Evolutionary conservation across 2,888 invertebrate genomes (phyloP), one percentile per base, ranked within the genome.

Genomic region (Mellilla xanthometata): DNA sequence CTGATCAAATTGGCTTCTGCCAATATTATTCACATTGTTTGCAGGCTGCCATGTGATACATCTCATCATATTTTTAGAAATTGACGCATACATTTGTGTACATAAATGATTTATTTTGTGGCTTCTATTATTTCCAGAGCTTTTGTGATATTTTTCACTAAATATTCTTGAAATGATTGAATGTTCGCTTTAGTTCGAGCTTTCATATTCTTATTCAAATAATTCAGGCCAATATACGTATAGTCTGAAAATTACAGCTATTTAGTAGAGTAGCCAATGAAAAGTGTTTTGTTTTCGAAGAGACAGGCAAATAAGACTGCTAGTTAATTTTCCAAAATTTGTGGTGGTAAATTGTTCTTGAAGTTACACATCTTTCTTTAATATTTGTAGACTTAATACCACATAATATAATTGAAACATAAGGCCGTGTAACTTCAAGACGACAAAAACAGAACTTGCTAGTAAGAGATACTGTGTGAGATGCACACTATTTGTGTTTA

Each of bases 251-350:
- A 27, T 31, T 29, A 34, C 35, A 39, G 36, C 38, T 48, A 11
- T 42, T 38, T 9, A 2, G 38, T 47, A 47, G 40, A 32, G 1
- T 35, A 46, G 35, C 13, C 10, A 4, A 27, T 35, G 10, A 34
- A 12, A 19, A 10, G 22, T 43, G 23, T 34, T 40, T 52, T 49
- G 32, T 32, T 50, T 52, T 47, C 24, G 26, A 45, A 26, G 9
- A 43, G 31, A 45, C 28, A 42, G 26, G 50, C 48, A 48, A 32
- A 12, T 38, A 41, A 46, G 40, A 53, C 34, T 52, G 48, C 53
- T 48, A 43, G 33, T 47, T 5, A n/a, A 36, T 11, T 32, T 3
- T n/a, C 10, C 7, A 4, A n/a, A 26, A 6, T 19, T 5, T 19
- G 10, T 10, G 27, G 15, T 19, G 6, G 4, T 5, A 19, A 19